These are phyloP conservation scores for Geodia barretti DNA, from an alignment of 37 sponge, comb jelly and placozoan species.

Conservation along the genomic window DNA sequence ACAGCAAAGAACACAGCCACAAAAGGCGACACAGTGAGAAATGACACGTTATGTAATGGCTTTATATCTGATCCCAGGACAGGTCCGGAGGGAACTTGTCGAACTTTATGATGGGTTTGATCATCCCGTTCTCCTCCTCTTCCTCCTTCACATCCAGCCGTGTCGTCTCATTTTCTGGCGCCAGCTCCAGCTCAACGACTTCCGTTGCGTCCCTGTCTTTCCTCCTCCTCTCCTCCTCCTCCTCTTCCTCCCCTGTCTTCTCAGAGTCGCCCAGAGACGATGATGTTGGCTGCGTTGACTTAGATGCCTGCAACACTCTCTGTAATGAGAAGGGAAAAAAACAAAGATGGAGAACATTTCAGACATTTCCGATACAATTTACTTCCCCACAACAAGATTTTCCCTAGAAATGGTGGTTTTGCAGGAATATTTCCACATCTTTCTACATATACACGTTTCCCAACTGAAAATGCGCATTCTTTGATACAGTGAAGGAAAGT, in stretches of 20 bases:
- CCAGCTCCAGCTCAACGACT: neutral
- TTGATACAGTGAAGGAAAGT: no score
- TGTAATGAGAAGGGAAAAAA: no score
- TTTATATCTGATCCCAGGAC: conserved; percentile 31
- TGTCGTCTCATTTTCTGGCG: neutral
- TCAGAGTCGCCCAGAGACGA: no score
- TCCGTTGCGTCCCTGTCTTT: neutral
- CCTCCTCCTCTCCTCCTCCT: neutral
- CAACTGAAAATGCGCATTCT: no score
- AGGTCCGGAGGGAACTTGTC: conserved; percentile 24
- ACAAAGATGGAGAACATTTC: no score
- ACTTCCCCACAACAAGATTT: no score
- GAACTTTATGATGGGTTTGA: conserved; percentile 34
- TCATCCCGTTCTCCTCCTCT: conserved; percentile 28
- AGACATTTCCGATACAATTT: neutral
- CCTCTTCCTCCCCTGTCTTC: neutral
- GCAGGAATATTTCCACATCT: no score
- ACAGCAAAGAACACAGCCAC: no score
- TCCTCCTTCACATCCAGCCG: neutral
- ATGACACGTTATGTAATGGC: neutral
- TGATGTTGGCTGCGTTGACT: no score
- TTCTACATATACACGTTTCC: no score
- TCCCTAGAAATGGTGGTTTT: no score
- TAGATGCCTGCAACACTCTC: no score
- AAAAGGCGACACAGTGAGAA: neutral